These are phyloP conservation scores for Thereva nobilitata DNA, from an alignment of 2,888 invertebrate species.

Conservation along the genomic window DNA sequence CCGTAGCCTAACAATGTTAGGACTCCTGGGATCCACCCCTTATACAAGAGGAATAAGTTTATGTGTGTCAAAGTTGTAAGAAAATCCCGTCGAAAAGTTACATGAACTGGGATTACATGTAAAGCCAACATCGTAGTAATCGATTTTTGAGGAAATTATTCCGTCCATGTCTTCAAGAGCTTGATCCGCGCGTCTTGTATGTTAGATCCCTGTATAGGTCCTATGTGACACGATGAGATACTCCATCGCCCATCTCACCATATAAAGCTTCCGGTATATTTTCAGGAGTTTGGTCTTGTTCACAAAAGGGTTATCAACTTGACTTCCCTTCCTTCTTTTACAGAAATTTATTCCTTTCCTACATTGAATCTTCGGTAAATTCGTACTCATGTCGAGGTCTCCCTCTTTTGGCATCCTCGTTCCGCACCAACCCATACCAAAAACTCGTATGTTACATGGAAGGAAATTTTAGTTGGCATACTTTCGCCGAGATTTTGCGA, in stretches of 20 bases:
- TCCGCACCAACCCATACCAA: too few species aligned
- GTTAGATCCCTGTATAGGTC: slow-evolving; percentile 1
- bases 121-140: slow-evolving; percentile 19
- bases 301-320: too few species aligned
- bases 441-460: too few species aligned
- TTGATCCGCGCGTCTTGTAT: slow-evolving; percentile 1
- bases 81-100: slow-evolving; percentile 36
- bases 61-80: slow-evolving; percentile 32
- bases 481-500: too few species aligned
- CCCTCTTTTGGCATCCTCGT: too few species aligned
- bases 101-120: slow-evolving; percentile 29
- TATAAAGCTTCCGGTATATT: too few species aligned
- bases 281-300: too few species aligned
- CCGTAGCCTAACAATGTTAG: slow-evolving; percentile 23
- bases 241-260: neutral
- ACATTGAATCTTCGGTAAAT: too few species aligned
- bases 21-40: slow-evolving; percentile 3
- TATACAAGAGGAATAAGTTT: slow-evolving; percentile 10
- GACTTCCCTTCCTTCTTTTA: too few species aligned
- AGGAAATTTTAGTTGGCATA: too few species aligned
- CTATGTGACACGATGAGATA: slow-evolving; percentile 7
- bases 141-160: slow-evolving; percentile 33
- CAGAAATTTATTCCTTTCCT: too few species aligned
- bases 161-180: slow-evolving; percentile 16
- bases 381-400: too few species aligned